A percentile compares a stretch with the other conserved stretches of the same genome.
phyloP scores from a whole-genome alignment of 2,113 vertebrate species.

The Thalassarche chlororhynchos region DNA sequence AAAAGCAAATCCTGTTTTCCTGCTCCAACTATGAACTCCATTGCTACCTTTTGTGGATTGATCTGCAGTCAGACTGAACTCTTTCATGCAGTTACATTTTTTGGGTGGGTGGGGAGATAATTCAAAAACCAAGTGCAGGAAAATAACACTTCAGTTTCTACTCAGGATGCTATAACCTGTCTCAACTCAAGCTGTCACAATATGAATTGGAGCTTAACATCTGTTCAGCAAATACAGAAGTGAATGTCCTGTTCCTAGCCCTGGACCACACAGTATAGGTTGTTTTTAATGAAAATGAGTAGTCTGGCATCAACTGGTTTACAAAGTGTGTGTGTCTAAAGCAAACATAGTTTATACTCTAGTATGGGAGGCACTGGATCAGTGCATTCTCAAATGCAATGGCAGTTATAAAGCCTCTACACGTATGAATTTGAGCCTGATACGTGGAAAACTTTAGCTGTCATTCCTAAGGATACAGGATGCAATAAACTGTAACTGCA shows the following conservation, averaged over 20 bases:
- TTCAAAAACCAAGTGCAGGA: background rate
- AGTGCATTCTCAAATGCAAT: background rate
- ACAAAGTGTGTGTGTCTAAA: background rate
- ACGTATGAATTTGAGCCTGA: background rate
- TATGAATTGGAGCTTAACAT: background rate
- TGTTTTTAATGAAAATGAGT: background rate
- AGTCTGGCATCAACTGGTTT: background rate
- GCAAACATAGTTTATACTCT: background rate
- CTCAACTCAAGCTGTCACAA: background rate
- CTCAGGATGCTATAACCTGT: background rate
- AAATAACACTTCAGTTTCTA: background rate
- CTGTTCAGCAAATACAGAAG: background rate
- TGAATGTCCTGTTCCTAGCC: background rate
- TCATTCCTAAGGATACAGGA: background rate
- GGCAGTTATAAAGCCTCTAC: background rate
- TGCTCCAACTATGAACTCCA: background rate
- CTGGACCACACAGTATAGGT: background rate
- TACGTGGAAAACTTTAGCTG: background rate
- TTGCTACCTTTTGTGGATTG: background rate
- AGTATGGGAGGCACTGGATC: background rate
- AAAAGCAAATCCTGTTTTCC: background rate
- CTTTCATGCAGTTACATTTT: background rate
- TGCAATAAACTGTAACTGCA: constrained; percentile 43
- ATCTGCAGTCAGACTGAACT: background rate
- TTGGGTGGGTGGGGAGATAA: too few relatives aligned